A percentile compares a stretch with the other conserved stretches of the same genome.
Evolutionary conservation across 2,797 vertebrate genomes (phyloP).

Genomic region (Mormyrops attenuatus): DNA sequence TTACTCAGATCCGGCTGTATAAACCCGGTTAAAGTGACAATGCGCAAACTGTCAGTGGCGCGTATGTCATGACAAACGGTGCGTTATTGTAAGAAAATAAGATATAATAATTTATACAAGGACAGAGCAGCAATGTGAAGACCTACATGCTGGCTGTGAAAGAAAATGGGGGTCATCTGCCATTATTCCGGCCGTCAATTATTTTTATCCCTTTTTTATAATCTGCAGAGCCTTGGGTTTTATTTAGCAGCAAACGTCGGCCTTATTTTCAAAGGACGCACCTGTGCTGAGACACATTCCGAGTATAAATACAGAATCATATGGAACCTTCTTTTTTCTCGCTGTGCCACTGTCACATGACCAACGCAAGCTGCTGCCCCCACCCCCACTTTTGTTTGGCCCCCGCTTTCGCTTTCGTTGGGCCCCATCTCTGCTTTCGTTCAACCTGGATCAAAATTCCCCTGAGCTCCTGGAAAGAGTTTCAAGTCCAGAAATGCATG

Average conservation of each 20-base stretch:
- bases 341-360: background rate
- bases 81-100: background rate
- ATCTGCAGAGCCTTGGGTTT: background rate
- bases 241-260: background rate
- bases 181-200: background rate
- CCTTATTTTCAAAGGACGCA: background rate
- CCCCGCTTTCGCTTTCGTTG: background rate
- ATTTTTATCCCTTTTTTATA: background rate
- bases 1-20: background rate
- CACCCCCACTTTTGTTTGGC: background rate
- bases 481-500: background rate
- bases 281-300: background rate
- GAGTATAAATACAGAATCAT: background rate
- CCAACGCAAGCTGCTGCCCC: background rate
- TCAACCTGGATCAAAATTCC: background rate
- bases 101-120: background rate
- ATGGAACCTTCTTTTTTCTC: background rate
- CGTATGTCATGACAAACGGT: background rate
- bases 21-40: background rate
- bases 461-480: background rate
- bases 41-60: background rate
- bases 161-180: background rate
- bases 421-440: background rate
- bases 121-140: background rate
- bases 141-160: background rate